Evolutionary conservation across 2,888 invertebrate genomes (phyloP), one percentile per base, ranked within the genome.

Genomic region (Didymodactylos carnosus): DNA sequence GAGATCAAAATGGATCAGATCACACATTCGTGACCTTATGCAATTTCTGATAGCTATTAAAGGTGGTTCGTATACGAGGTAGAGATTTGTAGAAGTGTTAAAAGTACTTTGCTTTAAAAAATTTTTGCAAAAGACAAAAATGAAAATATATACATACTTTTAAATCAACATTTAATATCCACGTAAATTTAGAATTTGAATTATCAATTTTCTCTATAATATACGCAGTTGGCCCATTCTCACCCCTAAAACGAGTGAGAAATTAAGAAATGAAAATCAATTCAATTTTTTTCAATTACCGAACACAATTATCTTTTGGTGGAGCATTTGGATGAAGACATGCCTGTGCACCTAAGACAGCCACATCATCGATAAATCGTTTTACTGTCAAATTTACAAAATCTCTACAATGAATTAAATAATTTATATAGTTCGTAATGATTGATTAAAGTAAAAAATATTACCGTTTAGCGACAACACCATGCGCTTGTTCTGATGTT

Each of bases 191-290:
- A 35, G 51, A 69, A 16, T 7, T 41, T 16, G 70, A 51, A 8
- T 73, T 39, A 71, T 71, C 71, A 19, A 43, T 39, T 16, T 41
- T n/a, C 25, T 62, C 62, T 35, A 73, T 13, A 39, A 73, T 43
- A 43, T 73, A 73, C 19, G 69, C 70, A 16, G 73, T 73, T 27
- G 73, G 73, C 27, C 73, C 73, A 71, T 73, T 73, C 19, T 71
- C 73, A 25, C 73, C 73, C 16, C 73, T 70, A 1, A 51, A 16
- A n/a, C n/a, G n/a, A n/a, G n/a, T n/a, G n/a, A 49, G 35, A 25
- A 27, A 23, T n/a, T 46, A 69, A 39, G 46, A 6, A 1, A 6
- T 23, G 29, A 3, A n/a, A 39, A 29, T 39, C 10, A 4, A 39
- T 4, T 19, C 13, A 6, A n/a, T 8, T 25, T 13, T 51, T 29